These are phyloP conservation scores for Polyommatus iphigenia DNA, from an alignment of 2,888 invertebrate genomes.

Conservation along the genomic window DNA sequence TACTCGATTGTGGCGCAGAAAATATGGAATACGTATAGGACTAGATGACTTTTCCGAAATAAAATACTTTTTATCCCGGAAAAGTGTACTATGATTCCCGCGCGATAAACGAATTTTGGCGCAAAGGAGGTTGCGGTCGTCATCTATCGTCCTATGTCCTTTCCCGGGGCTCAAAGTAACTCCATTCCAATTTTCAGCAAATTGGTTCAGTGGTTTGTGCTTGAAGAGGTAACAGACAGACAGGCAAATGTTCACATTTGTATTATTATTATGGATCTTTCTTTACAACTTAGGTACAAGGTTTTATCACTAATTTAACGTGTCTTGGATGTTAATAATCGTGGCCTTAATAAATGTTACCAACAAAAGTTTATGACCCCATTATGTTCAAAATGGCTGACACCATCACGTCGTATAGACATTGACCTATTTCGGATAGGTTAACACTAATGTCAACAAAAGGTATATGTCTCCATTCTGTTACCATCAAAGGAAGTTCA, in stretches of 20 bases:
- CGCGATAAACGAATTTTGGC: neutral
- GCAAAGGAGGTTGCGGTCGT: too few species aligned
- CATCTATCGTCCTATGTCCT: too few species aligned
- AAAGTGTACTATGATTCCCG: neutral
- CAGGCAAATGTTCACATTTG: too few species aligned
- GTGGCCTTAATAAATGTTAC: constrained; percentile 35
- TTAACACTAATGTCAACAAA: constrained; percentile 43
- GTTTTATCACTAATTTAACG: too few species aligned
- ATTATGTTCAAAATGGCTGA: constrained; percentile 69
- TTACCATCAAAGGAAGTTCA: constrained; percentile 9
- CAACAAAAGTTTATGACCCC: constrained; percentile 36
- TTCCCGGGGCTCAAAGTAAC: too few species aligned
- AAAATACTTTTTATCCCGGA: too few species aligned
- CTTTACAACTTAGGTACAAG: too few species aligned
- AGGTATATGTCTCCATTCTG: constrained; percentile 21
- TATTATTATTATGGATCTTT: neutral
- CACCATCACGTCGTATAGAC: constrained; percentile 57
- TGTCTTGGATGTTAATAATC: neutral
- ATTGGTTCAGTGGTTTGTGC: neutral
- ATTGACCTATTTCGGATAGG: constrained; percentile 66
- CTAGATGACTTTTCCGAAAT: too few species aligned
- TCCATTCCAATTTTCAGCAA: neutral
- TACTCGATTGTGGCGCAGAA: neutral
- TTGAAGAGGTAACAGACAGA: too few species aligned
- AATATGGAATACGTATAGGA: neutral